Evolutionary conservation across 1,140 invertebrate species (phyloP), one percentile per base, ranked within the genome.

Genomic region (Kradibia gibbosae): DNA sequence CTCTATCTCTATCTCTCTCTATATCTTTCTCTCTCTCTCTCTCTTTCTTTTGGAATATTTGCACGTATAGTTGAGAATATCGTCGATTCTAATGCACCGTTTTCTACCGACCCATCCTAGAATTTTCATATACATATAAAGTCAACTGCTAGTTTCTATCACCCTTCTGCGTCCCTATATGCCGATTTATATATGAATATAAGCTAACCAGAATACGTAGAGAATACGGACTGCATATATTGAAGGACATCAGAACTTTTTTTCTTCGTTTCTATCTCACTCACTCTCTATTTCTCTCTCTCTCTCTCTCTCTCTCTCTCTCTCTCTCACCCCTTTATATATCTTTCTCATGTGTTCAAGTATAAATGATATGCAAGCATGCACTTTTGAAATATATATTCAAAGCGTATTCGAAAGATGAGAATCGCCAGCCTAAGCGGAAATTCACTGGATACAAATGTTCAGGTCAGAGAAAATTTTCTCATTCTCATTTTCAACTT

Each of bases 361-460:
- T 53, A 71, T 79, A 72, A 79, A 79, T 60, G 72, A 79, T 79
- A 50, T 72, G 48, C 45, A 31, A 50, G 76, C 48, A 22, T 60
- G 45, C 65, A 62, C 77, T 65, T 77, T 77, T 36, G 17, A 42
- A 62, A 78, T 78, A 78, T 28, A 77, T 48, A 65, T 77, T 77
- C 75, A 65, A 57, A 77, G 57, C 39, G 31, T 22, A n/a, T 62
- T 34, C 28, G 25, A 31, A 42, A 77, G 75, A 65, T 77, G 75
- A 77, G 42, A 77, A 65, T 65, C 31, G 60, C 42, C 20, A 65
- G 36, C 25, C 57, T 60, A 48, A 28, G 34, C 75, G 42, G 60
- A 77, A 74, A 77, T 75, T 60, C 53, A 31, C 42, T 50, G 15
- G 31, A 65, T 36, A 65, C 62, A 71, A 53, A 72, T 39, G 25